Base-by-base conservation (phyloP, 30 jellyfish, hydroid and myxozoan genomes). In the Aurelia sp. region DNA sequence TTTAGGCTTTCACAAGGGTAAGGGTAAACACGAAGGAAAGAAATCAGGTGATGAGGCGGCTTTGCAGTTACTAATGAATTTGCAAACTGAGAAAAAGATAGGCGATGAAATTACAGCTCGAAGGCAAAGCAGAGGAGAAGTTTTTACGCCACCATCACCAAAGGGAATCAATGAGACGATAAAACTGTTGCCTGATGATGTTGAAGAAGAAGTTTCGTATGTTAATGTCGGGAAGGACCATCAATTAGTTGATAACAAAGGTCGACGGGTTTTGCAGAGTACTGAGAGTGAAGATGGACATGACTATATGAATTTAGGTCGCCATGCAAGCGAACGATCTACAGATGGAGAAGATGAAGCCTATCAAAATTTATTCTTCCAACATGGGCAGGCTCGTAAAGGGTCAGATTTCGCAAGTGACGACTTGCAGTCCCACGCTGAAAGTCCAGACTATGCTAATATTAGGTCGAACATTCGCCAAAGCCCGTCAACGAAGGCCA, bases 41-140 rank as follows among this genome's bases (percentile, higher is more conserved):
- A 35, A 57, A 21, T 82, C 92, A 12, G 92, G 75, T 4, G 92
- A 82, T 18, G 92, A 82, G 4, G 79, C 92, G n/a, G 92, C 92
- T 12, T 51, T 82, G 77, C 64, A 53, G 48, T 47, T 47, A 59
- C 44, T 82, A 11, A 52, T 82, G 71, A 63, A 63, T 20, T 70
- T 82, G 71, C 79, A 59, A 41, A 82, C 62, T 23, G 92, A 74
- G 12, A 59, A 57, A 19, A 81, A 67, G 57, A 81, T 67, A 11
- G 63, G 90, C 27, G 82, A 81, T 53, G 83, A 81, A 47, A 57
- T 76, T 15, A 47, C 87, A 55, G 87, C 22, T 37, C 31, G 87
- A 59, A 64, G 66, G 44, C 61, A 76, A 76, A 60, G 66, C 33
- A 76, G 40, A n/a, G 87, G 44, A 0, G 87, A 58, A 59, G 33